Evolutionary conservation across 2,113 vertebrate genomes (phyloP).

Genomic region (Anas platyrhynchos): DNA sequence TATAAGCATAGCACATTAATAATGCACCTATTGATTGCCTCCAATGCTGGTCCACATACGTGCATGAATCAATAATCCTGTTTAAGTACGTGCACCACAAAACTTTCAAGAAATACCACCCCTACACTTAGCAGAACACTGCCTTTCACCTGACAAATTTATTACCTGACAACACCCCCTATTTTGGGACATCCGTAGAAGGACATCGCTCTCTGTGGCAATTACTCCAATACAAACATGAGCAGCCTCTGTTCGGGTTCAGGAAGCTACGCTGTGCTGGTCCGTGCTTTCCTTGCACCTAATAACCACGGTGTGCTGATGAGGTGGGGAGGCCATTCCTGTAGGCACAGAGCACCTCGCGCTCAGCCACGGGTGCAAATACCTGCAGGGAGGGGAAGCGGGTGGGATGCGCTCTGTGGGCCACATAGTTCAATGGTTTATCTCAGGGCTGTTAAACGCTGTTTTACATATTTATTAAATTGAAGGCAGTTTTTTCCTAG

Average conservation of each 20-base stretch:
- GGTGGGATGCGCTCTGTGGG: background rate
- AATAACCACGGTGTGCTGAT: no score
- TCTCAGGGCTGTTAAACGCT: slow-evolving; percentile 5
- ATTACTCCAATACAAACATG: background rate
- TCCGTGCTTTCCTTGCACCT: no score
- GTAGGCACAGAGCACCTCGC: rapidly evolving
- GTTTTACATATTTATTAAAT: slow-evolving; percentile 4
- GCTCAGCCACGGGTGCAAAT: rapidly evolving
- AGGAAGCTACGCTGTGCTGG: no score
- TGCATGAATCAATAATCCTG: background rate
- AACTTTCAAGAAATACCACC: background rate
- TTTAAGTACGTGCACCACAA: background rate
- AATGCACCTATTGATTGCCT: background rate
- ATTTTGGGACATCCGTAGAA: background rate
- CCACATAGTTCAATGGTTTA: background rate
- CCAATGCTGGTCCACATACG: background rate
- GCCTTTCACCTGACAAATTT: background rate
- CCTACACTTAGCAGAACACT: background rate
- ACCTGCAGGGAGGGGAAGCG: rapidly evolving
- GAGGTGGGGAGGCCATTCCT: background rate
- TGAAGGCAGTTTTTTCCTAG: background rate
- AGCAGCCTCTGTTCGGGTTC: background rate
- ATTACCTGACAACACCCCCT: background rate
- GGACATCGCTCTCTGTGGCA: background rate
- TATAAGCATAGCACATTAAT: slow-evolving; percentile 18